Base-by-base conservation (phyloP, 2,888 invertebrate genomes). In the Doris montereyensis region DNA sequence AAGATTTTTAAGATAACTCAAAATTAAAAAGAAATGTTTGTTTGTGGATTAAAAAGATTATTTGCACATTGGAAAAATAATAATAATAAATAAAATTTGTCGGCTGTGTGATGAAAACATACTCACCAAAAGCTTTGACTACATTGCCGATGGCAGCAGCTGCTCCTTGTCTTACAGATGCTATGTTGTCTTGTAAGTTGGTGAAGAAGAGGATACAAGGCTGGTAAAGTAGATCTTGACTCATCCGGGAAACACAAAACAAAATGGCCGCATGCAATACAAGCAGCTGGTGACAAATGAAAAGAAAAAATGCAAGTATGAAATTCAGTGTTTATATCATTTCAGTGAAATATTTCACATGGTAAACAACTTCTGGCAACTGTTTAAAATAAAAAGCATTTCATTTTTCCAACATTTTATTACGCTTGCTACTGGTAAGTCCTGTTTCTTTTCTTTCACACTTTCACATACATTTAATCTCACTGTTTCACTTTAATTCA, bases 141-240 rank as follows among this genome's bases (percentile, higher is more conserved):
- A 92, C 91, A 85, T 91, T 92, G 35, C 91, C 90, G 32, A 93
- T 84, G 5, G 93, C 92, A 8, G 92, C 87, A 8, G 93, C 93
- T n/a, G 93, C 93, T n/a, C 93, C 93, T 85, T 93, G 93, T 26
- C 93, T 86, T 2, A 93, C 93, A 10, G 93, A 92, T 1, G 93
- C 89, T 75, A 93, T 93, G 76, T 91, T 92, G 87, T 93, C 93
- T 85, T 92, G 91, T 74, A 93, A 87, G 82, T 92, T 92, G 79
- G 85, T 87, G 85, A 89, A 88, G 90, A 91, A 90, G 87, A 3
- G 92, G 92, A 83, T 92, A 92, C 57, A 93, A 87, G 26, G 86
- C 86, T 21, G 91, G 90, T 84, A 93, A 83, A 3, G 89, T 86
- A 13, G 78, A 81, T 78, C 89, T 90, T 3, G 92, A 91, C 84